phyloP scores from a whole-genome alignment of 2,888 invertebrate genomes.

The Orchesellides sinensis region DNA sequence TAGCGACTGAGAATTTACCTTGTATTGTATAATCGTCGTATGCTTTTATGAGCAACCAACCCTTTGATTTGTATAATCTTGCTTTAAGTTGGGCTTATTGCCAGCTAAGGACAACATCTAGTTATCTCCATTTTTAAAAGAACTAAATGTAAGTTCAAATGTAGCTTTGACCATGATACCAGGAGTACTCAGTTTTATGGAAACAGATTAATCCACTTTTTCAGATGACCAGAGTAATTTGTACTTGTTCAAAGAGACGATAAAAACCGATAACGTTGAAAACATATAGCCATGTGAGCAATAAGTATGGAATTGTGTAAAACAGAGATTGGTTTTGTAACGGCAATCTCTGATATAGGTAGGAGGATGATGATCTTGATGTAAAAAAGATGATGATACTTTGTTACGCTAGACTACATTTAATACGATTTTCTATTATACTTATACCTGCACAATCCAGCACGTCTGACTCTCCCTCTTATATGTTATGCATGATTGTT shows the following conservation, averaged over 20 bases:
- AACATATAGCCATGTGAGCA: no score
- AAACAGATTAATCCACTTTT: conserved; percentile 29
- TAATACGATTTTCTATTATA: conserved; percentile 38
- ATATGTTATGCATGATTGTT: conserved; percentile 26
- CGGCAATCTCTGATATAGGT: no score
- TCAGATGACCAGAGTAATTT: conserved; percentile 18
- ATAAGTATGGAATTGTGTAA: no score
- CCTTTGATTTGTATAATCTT: no score
- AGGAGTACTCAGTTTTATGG: neutral
- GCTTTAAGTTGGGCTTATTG: no score
- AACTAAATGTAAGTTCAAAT: no score
- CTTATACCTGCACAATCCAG: conserved; percentile 33
- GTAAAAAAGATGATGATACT: conserved; percentile 16
- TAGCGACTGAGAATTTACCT: no score
- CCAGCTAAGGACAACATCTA: no score
- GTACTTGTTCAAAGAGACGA: conserved; percentile 23
- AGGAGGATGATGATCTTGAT: neutral
- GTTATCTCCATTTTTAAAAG: no score
- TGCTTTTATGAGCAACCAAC: no score
- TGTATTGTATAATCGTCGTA: no score
- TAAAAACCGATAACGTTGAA: neutral
- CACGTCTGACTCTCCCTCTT: conserved; percentile 24
- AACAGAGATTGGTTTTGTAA: conserved; percentile 47
- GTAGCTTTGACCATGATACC: no score
- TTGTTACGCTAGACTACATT: conserved; percentile 54